Base-by-base conservation (phyloP, 2,113 vertebrate genomes). In the Actinemys pallida region DNA sequence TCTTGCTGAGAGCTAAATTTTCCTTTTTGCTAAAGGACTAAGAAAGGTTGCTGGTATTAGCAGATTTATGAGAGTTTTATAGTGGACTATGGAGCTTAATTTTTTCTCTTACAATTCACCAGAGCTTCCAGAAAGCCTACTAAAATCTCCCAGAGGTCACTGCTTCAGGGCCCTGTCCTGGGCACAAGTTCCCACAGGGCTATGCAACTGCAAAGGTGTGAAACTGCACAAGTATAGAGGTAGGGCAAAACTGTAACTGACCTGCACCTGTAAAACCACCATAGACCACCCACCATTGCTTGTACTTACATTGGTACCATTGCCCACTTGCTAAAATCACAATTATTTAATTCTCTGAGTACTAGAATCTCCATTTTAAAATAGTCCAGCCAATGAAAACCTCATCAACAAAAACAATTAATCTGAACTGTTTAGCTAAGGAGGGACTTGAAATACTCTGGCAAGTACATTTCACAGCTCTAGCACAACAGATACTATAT, bases 291-390 rank as follows among this genome's bases (percentile, higher is more conserved):
- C 19, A 72, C 19, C 17, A 22, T 39, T 92, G 89, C 91, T 79
- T 49, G 92, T 85, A 86, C 92, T 95, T 95, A 87, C 1, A 90
- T 72, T 84, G 85, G n/a, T 69, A 57, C 82, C 83, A 65, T 65
- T 24, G 2, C 27, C 69, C 75, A 27, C 12, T 82, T 54, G 83
- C 90, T 92, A 91, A 95, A 78, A 96, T 78, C 95, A 90, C 96
- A 97, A 39, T 93, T 88, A 95, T 94, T 95, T 96, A 96, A 96
- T 96, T 93, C 90, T 95, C 86, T 76, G n/a, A 95, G 91, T 92
- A 79, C 84, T 93, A 65, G 6, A 78, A 84, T 79, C 39, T 86
- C 81, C 93, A 72, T 39, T 72, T 96, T 88, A 87, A 96, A 95
- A 97, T 92, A 96, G 95, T 16, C n/a, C 84, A 89, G 88, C 31